phyloP scores from a whole-genome alignment of 1,140 invertebrate genomes.

The Papilio machaon region DNA sequence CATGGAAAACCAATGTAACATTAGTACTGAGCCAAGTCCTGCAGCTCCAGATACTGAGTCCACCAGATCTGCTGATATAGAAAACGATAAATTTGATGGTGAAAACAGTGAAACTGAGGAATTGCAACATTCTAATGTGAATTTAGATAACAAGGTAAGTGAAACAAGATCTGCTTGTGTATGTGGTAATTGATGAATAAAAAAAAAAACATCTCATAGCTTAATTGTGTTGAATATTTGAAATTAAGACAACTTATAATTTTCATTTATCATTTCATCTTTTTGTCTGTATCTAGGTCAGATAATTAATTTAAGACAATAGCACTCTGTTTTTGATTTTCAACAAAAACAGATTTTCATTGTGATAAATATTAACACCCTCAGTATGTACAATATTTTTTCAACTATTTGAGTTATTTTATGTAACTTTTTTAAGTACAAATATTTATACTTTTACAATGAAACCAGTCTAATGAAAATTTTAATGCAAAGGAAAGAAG shows the following conservation, averaged over 20 bases:
- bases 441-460: too few species aligned
- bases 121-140: neutral
- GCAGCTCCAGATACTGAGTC: slow-evolving; percentile 45
- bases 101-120: neutral
- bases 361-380: neutral
- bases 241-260: too few species aligned
- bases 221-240: neutral
- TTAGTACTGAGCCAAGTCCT: slow-evolving; percentile 53
- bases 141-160: neutral
- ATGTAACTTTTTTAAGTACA: neutral
- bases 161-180: neutral
- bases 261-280: too few species aligned
- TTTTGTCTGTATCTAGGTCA: neutral
- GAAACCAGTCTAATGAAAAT: too few species aligned
- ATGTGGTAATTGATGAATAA: too few species aligned
- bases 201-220: too few species aligned
- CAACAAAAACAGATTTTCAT: neutral
- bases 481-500: too few species aligned
- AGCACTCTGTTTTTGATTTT: neutral
- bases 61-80: slow-evolving; percentile 42
- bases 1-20: slow-evolving; percentile 47
- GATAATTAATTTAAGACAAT: too few species aligned
- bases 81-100: slow-evolving; percentile 15
- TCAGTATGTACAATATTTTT: neutral
- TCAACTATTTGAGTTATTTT: neutral